Evolutionary conservation across 2,113 vertebrate genomes (phyloP).

Genomic region (Eulemur rufifrons): DNA sequence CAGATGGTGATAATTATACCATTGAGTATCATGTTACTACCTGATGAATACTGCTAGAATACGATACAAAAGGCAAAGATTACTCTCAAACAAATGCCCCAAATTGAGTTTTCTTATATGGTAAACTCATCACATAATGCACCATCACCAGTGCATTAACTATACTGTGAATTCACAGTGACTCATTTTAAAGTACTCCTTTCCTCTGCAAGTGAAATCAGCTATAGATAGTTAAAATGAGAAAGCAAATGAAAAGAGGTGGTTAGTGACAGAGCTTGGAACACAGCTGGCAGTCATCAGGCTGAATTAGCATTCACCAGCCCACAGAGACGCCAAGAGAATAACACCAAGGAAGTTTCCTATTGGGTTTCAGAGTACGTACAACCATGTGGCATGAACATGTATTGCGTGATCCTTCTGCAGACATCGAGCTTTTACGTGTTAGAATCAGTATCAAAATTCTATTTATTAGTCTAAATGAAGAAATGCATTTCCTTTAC

Average conservation of each 20-base stretch:
- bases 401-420: not conserved
- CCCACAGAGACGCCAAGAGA: not conserved
- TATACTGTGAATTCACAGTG: not conserved
- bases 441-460: not conserved
- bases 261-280: not conserved
- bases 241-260: not conserved
- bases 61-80: too few relatives aligned
- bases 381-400: not conserved
- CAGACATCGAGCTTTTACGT: not conserved
- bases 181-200: not conserved
- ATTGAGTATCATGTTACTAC: accelerated
- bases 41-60: accelerated
- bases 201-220: not conserved
- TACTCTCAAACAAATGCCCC: not conserved
- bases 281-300: not conserved
- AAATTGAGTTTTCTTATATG: accelerated
- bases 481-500: not conserved
- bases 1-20: too few relatives aligned
- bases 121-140: accelerated
- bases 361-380: accelerated
- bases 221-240: not conserved
- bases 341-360: not conserved
- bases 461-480: not conserved
- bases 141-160: not conserved
- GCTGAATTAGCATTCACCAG: not conserved